Base-by-base conservation (phyloP, 2,113 vertebrate genomes). In the Oplegnathus fasciatus region DNA sequence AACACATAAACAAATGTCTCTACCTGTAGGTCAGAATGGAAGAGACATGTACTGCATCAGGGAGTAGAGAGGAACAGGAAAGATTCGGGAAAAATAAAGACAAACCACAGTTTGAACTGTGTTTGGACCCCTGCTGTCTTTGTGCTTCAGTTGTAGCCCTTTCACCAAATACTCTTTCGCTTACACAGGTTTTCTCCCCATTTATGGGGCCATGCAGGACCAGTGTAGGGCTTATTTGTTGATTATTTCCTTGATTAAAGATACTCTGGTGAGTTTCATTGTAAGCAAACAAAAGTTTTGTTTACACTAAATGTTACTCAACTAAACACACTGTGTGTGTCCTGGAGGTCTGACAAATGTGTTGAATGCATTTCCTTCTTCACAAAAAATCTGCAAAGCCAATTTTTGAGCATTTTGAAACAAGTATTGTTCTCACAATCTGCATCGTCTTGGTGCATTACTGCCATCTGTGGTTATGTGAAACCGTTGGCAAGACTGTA, bases 81-180 rank as follows among this genome's bases (percentile, higher is more conserved):
- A 37, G 48, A 85, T n/a, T 68, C 40, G 54, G 64, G 52, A 11
- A 58, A 73, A 67, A 69, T 6, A 30, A 65, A 58, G 40, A 42
- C 11, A 54, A 77, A 75, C 32, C 15, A 30, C 34, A 68, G 68
- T 55, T 17, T 87, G 58, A 85, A 83, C 69, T 78, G 34, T 71
- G 74, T 80, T 75, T 75, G 75, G 57, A 73, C 20, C 64, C 78
- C 30, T 26, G 70, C 77, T 80, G 26, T 52, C 37, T 81, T 54
- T 62, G 24, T 55, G 61, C 22, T 73, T 34, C 22, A 67, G n/a
- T 9, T 52, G 9, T 62, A 64, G 40, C 52, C 46, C 13, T 84
- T 67, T n/a, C 11, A 80, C 5, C 7, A 26, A 62, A 61, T 46
- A 40, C n/a, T 61, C 24, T 44, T 65, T 52, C 2, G 54, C 74